These are phyloP conservation scores for Pseudoatta argentina DNA, from an alignment of 1,140 invertebrate species.

Conservation along the genomic window DNA sequence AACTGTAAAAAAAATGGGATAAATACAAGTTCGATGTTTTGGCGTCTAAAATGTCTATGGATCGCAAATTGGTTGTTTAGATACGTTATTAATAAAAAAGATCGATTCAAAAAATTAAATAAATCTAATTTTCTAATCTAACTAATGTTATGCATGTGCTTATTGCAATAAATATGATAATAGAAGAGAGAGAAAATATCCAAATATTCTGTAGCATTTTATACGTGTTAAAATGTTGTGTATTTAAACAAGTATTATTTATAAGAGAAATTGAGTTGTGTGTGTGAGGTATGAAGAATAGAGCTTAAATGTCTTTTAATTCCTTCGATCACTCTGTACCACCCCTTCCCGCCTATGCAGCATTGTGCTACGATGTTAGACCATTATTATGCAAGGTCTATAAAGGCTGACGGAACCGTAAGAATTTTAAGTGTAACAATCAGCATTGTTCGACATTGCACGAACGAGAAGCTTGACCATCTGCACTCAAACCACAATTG, in stretches of 20 bases:
- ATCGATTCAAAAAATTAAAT: neutral
- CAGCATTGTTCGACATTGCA: slow-evolving; percentile 69
- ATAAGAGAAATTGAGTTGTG: neutral
- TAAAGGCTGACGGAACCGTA: slow-evolving; percentile 72
- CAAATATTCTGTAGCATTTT: neutral
- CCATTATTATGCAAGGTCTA: slow-evolving; percentile 79
- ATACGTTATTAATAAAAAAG: neutral
- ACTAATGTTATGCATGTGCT: neutral
- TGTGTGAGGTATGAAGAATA: neutral
- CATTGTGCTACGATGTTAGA: slow-evolving; percentile 75
- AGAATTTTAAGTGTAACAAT: slow-evolving; percentile 79
- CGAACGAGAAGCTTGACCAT: slow-evolving; percentile 71
- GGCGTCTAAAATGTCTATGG: neutral
- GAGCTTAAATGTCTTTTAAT: slow-evolving; percentile 25
- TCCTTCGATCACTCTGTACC: slow-evolving; percentile 32
- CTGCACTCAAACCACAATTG: slow-evolving; percentile 77
- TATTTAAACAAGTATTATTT: neutral
- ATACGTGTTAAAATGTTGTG: too few relatives aligned
- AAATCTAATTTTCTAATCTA: neutral
- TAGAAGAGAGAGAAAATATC: too few relatives aligned
- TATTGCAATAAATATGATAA: neutral
- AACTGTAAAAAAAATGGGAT: neutral
- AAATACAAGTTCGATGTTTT: neutral
- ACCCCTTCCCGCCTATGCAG: slow-evolving; percentile 67
- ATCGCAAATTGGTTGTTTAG: neutral